phyloP scores from a whole-genome alignment of 2,113 vertebrate species.

The Dasyornis broadbenti region DNA sequence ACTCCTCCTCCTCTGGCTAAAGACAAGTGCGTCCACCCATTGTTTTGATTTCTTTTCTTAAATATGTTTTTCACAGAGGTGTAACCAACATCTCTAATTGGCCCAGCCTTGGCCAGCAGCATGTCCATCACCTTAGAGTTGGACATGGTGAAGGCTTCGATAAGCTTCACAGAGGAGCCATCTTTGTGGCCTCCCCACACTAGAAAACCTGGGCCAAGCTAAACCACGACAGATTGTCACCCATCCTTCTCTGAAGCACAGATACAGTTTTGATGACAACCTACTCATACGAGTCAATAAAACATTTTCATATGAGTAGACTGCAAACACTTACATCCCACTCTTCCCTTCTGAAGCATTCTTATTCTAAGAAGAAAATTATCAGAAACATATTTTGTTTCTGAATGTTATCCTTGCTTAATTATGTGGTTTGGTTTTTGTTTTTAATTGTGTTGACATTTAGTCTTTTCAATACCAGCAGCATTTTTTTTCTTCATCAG shows the following conservation, averaged over 20 bases:
- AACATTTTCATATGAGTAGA: neutral
- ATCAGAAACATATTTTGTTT: neutral
- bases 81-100: too few relatives aligned
- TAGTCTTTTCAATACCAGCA: neutral
- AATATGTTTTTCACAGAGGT: too few relatives aligned
- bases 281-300: slow-evolving; percentile 2
- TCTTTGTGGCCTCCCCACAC: too few relatives aligned
- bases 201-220: too few relatives aligned
- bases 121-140: too few relatives aligned
- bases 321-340: neutral
- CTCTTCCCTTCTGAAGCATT: neutral
- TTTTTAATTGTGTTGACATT: neutral
- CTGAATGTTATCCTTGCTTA: neutral
- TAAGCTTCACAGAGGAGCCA: too few relatives aligned
- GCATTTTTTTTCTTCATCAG: neutral
- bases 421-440: neutral
- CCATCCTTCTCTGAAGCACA: neutral
- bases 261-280: neutral
- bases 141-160: too few relatives aligned
- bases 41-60: too few relatives aligned
- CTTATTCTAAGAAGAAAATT: neutral
- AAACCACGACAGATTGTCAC: too few relatives aligned
- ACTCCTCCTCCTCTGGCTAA: too few relatives aligned
- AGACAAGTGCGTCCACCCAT: too few relatives aligned
- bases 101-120: too few relatives aligned